Evolutionary conservation across 2,113 vertebrate species (phyloP), one percentile per base, ranked within the genome.

Genomic region (Tupaia tana): DNA sequence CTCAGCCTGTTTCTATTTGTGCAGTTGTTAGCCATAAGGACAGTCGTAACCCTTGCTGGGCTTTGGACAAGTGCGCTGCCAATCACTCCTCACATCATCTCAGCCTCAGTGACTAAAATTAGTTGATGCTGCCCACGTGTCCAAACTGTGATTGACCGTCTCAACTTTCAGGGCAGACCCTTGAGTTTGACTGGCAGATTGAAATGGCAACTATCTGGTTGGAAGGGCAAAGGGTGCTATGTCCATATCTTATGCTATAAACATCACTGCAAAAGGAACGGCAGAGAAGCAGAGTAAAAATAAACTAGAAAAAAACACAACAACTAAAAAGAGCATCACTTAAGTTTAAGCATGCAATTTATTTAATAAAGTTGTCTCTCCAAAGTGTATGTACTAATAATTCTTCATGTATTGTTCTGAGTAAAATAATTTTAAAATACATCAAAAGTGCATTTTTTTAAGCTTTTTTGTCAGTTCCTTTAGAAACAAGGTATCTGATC

Each of bases 1-100:
- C 96, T 97, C 97, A 97, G 96, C 97, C 96, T 74, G n/a, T 97
- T 98, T 92, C 31, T 99, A 98, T 99, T 99, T 99, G 96, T 98
- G 98, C 98, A 99, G 98, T 99, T 99, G 98, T 98, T 97, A 98
- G 91, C 98, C 98, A 98, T 98, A 98, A 98, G 98, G 97, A 94
- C 16, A 71, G 93, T 86, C 73, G 64, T 97, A 97, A 96, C 97
- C 95, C 98, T 98, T 94, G 96, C 98, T 98, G 98, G 83, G 98
- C 88, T 94, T 98, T 97, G 97, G 98, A 98, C 96, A 98, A 98
- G 88, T 96, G 96, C 96, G 92, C 97, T 97, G 96, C 97, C 98
- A 97, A 98, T 98, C 98, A 98, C 94, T 95, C 96, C 74, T 98
- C 94, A 96, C 94, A 97, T 93, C 95, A 96, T 89, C 92, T 87